phyloP scores from a whole-genome alignment of 2,113 vertebrate species.

The Upupa epops region DNA sequence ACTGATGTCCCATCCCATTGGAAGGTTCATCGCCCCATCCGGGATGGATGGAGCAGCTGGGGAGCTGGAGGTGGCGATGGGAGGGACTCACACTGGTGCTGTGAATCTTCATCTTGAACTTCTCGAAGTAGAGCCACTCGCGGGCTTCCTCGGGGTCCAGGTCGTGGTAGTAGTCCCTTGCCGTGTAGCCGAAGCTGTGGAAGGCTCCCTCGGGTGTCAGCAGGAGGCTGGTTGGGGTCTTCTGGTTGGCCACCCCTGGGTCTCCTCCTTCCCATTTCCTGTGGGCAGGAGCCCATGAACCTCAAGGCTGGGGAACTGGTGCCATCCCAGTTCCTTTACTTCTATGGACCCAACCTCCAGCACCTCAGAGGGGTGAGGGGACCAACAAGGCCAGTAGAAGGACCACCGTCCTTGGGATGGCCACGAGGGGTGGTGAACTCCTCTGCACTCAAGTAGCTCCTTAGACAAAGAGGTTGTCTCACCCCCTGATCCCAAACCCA shows the following conservation, averaged over 20 bases:
- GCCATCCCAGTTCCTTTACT: rapidly evolving
- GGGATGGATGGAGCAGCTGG: rapidly evolving
- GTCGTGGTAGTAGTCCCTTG: slow-evolving; percentile 93
- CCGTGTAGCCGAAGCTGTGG: slow-evolving; percentile 95
- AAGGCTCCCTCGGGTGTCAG: slow-evolving; percentile 89
- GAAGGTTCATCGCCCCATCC: no score
- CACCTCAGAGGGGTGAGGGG: rapidly evolving
- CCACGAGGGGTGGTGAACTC: not conserved
- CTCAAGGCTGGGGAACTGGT: rapidly evolving
- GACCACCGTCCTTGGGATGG: rapidly evolving
- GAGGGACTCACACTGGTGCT: slow-evolving; percentile 83
- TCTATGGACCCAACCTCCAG: rapidly evolving
- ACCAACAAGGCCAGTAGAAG: no score
- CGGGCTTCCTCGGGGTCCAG: slow-evolving; percentile 92
- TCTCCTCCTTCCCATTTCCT: slow-evolving; percentile 98
- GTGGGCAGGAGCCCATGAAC: not conserved
- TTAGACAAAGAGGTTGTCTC: not conserved
- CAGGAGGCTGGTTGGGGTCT: slow-evolving; percentile 94
- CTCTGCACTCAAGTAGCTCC: rapidly evolving
- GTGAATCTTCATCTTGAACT: slow-evolving; percentile 99
- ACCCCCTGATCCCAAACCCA: not conserved
- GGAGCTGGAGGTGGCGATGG: rapidly evolving
- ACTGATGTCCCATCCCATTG: rapidly evolving
- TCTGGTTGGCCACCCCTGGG: slow-evolving; percentile 95
- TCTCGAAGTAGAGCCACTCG: slow-evolving; percentile 96